Percentiles rank a stretch among this genome's conserved stretches.
phyloP scores from a whole-genome alignment of 2,113 vertebrate genomes.

The Furnarius figulus region DNA sequence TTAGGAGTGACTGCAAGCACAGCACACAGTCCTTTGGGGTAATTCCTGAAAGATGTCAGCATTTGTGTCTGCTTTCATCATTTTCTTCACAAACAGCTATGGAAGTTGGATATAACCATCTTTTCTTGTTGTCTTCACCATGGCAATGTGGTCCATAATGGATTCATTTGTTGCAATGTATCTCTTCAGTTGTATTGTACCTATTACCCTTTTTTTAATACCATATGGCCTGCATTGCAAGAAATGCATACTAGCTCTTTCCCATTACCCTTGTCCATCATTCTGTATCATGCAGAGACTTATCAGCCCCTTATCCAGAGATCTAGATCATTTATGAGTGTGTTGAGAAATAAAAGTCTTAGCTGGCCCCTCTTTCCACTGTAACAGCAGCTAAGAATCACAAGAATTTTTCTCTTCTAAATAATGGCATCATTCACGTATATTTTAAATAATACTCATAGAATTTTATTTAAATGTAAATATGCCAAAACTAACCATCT shows the following conservation, averaged over 20 bases:
- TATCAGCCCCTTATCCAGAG: background rate
- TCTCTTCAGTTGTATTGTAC: background rate
- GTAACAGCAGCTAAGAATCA: background rate
- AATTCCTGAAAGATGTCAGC: background rate
- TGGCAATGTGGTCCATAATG: rapidly evolving
- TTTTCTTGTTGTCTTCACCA: background rate
- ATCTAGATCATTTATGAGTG: background rate
- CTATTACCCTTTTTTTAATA: background rate
- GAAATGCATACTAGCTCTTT: background rate
- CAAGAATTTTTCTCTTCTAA: background rate
- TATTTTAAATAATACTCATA: background rate
- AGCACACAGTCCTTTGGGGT: background rate
- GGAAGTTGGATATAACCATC: background rate
- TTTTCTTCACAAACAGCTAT: background rate
- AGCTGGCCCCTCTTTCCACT: background rate
- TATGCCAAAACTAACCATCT: background rate
- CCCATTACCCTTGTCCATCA: background rate
- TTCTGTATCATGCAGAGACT: background rate
- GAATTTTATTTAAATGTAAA: background rate
- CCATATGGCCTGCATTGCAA: background rate
- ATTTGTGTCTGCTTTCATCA: rapidly evolving
- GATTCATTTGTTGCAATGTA: background rate
- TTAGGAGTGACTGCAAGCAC: background rate
- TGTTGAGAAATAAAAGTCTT: background rate
- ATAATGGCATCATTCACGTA: background rate